phyloP scores from a whole-genome alignment of 2,113 vertebrate genomes.

The Corvus hawaiiensis region DNA sequence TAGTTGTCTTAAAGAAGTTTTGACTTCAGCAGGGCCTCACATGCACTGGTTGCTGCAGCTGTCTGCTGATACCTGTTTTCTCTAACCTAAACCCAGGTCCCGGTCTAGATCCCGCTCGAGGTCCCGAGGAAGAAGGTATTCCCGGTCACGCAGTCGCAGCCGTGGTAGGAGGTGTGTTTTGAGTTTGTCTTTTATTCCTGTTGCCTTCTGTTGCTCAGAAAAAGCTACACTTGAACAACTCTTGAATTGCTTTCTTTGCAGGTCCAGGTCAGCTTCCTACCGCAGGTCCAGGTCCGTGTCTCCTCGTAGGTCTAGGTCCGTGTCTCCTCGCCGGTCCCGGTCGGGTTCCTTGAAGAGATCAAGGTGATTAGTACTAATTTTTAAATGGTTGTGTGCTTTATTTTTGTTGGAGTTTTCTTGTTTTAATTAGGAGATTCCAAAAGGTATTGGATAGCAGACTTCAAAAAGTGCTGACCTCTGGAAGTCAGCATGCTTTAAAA shows the following conservation, averaged over 20 bases:
- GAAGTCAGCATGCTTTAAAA: neutral
- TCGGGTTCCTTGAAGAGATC: conserved; percentile 83
- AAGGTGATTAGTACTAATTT: conserved; percentile 62
- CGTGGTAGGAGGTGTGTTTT: conserved; percentile 78
- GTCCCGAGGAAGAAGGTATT: conserved; percentile 78
- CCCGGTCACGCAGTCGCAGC: conserved; percentile 80
- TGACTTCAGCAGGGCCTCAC: conserved; percentile 71
- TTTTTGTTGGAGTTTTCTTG: accelerated
- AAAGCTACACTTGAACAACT: neutral
- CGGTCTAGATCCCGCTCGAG: conserved; percentile 80
- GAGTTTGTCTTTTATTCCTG: neutral
- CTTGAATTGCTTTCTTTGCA: neutral
- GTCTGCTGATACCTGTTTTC: conserved; percentile 52
- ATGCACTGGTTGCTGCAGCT: neutral
- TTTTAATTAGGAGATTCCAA: neutral
- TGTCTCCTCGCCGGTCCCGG: conserved; percentile 78
- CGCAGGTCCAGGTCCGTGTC: conserved; percentile 82
- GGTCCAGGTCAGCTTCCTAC: conserved; percentile 77
- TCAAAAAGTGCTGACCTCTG: neutral
- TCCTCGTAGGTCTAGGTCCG: conserved; percentile 81
- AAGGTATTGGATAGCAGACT: neutral
- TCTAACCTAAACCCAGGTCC: conserved; percentile 77
- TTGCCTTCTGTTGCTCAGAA: neutral
- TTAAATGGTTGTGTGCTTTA: accelerated
- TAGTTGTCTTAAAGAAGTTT: conserved; percentile 67